Evolutionary conservation across 2,797 vertebrate genomes (phyloP).

Genomic region (Poecile montanus): DNA sequence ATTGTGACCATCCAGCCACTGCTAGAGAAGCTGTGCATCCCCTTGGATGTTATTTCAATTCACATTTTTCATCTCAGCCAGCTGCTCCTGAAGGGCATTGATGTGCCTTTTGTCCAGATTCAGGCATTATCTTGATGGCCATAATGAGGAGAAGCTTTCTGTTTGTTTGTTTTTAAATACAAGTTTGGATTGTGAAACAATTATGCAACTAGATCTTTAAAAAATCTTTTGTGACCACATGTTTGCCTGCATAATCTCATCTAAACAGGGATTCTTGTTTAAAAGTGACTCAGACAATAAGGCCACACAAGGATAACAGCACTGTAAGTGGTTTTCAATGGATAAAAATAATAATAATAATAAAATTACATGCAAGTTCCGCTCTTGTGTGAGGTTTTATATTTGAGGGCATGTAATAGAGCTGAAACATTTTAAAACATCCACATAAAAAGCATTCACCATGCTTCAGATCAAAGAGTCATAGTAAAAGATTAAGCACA

Average conservation of each 20-base stretch:
- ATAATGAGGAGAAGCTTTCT: slow-evolving; percentile 23
- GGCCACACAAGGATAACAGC: slow-evolving; percentile 5
- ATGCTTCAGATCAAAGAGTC: not conserved
- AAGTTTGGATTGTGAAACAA: slow-evolving; percentile 35
- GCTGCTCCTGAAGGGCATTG: not conserved
- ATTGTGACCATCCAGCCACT: not conserved
- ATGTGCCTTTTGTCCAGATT: not conserved
- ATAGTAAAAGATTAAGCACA: not conserved
- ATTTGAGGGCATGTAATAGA: not conserved
- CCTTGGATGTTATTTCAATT: not conserved
- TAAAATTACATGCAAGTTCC: not conserved
- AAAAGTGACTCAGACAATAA: slow-evolving; percentile 23
- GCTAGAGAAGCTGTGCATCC: not conserved
- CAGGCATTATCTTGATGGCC: not conserved
- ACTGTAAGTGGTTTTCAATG: not conserved
- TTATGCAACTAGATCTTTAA: not conserved
- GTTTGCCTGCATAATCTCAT: slow-evolving; percentile 19
- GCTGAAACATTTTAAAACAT: not conserved
- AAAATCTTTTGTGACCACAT: not conserved
- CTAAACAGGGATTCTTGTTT: slow-evolving; percentile 19
- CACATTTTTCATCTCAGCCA: not conserved
- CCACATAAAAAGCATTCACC: not conserved
- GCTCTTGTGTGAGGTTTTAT: not conserved
- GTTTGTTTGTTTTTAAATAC: slow-evolving; percentile 16
- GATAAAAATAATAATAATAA: slow-evolving; percentile 3